A percentile compares a stretch with the other conserved stretches of the same genome.
These are phyloP conservation scores for Micromys minutus DNA, from an alignment of 2,113 vertebrate genomes.

Conservation along the genomic window DNA sequence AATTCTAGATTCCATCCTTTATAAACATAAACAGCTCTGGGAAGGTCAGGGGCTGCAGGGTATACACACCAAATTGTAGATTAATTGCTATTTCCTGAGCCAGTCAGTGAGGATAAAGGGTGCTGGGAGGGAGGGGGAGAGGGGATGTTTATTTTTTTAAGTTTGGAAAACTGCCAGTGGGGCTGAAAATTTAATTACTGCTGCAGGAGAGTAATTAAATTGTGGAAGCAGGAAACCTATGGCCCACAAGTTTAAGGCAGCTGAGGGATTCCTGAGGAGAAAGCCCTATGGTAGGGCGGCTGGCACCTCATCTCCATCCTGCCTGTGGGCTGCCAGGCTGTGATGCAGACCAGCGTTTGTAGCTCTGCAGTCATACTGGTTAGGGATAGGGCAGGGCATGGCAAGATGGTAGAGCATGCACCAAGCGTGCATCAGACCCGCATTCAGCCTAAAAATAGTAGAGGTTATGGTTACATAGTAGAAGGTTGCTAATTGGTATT, in stretches of 20 bases:
- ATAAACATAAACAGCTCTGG: neutral
- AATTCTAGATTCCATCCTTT: neutral
- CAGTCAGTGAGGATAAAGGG: neutral
- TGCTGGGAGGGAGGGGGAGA: rapidly evolving
- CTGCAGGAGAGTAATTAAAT: neutral
- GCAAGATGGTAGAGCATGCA: neutral
- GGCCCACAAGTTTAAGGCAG: neutral
- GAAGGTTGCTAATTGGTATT: neutral
- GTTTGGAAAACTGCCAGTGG: neutral
- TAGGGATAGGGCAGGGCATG: neutral
- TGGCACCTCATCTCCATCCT: neutral
- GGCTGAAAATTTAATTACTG: neutral
- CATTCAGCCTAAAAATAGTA: neutral
- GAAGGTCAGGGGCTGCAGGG: neutral
- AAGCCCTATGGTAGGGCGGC: neutral
- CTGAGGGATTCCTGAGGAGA: neutral
- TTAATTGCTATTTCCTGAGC: neutral
- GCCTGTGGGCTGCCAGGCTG: neutral
- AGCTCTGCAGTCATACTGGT: neutral
- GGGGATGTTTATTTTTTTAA: neutral
- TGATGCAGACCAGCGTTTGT: neutral
- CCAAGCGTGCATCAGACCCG: neutral
- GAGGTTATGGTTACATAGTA: neutral
- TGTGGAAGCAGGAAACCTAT: neutral
- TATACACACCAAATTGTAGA: neutral